phyloP scores from a whole-genome alignment of 2,888 invertebrate species.

The Agonum fuliginosum region DNA sequence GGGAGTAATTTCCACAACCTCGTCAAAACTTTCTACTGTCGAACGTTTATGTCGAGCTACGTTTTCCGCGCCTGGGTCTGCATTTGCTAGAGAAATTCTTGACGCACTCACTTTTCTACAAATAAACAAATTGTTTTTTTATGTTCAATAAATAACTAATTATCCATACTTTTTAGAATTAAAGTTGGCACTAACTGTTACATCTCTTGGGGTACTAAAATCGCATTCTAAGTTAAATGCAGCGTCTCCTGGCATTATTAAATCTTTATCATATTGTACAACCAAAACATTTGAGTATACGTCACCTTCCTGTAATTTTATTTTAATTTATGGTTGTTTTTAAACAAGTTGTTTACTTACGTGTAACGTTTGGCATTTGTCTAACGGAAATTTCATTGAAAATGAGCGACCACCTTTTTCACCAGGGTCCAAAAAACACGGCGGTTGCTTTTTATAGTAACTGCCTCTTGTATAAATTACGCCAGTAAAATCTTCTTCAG shows the following conservation, averaged over 20 bases:
- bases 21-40: conserved; percentile 64
- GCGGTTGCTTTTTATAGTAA: conserved; percentile 75
- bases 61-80: conserved; percentile 73
- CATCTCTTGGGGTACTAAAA: conserved; percentile 75
- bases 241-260: conserved; percentile 80
- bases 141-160: conserved; percentile 8
- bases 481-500: conserved; percentile 76
- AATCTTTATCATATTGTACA: conserved; percentile 80
- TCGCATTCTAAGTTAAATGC: conserved; percentile 81
- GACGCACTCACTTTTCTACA: conserved; percentile 67
- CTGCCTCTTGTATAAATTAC: conserved; percentile 80
- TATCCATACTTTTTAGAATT: conserved; percentile 68
- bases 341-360: conserved; percentile 66
- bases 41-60: conserved; percentile 62
- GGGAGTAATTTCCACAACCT: conserved; percentile 64
- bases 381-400: conserved; percentile 75
- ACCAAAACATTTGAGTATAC: conserved; percentile 78
- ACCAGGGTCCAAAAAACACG: conserved; percentile 76
- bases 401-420: conserved; percentile 71
- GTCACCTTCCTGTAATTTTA: conserved; percentile 72
- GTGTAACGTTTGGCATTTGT: conserved; percentile 76
- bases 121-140: conserved; percentile 37
- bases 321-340: background rate
- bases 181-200: conserved; percentile 75
- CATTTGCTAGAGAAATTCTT: conserved; percentile 75